Evolutionary conservation across 2,888 invertebrate species (phyloP), one percentile per base, ranked within the genome.

Genomic region (Steinernema carpocapsae): DNA sequence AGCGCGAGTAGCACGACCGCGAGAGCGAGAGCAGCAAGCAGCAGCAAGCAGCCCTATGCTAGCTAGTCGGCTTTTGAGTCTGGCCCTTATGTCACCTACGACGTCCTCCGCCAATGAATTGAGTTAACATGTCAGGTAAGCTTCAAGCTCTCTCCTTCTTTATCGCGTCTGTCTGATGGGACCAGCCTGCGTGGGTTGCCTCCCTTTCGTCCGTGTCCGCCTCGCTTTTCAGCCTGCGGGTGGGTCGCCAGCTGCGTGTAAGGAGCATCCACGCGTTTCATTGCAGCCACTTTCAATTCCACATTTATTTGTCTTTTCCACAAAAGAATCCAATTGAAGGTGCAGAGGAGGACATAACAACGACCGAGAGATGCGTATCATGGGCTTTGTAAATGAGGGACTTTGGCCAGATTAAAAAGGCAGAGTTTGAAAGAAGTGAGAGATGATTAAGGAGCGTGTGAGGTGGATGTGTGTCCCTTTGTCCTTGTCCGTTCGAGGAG

Each of bases 121-220:
- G 32, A 64, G 64, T 64, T 64, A 64, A 64, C 26, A 64, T 64
- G 64, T 64, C 64, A 64, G 64, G 64, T 64, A 64, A 64, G 64
- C 64, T 64, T 19, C 22, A 26, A 24, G 56, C 56, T 2, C 56
- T 19, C n/a, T 48, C 37, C 37, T 37, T 37, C 48, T 48, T 48
- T 48, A 48, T 48, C 19, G 48, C 48, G 48, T 37, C 37, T 37
- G 37, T 6, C n/a, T n/a, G n/a, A n/a, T n/a, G n/a, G n/a, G n/a
- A n/a, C n/a, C n/a, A n/a, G n/a, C n/a, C n/a, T 37, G 37, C 37
- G 37, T 37, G 37, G 37, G 37, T 37, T 37, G 37, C 10, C 4
- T 37, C 37, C 37, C 4, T 37, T 10, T 37, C 37, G 37, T 10
- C 4, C 37, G 37, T 37, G 37, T 37, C 10, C 10, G 37, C 37